phyloP scores from a whole-genome alignment of 2,797 vertebrate genomes.

The Coilia nasus region DNA sequence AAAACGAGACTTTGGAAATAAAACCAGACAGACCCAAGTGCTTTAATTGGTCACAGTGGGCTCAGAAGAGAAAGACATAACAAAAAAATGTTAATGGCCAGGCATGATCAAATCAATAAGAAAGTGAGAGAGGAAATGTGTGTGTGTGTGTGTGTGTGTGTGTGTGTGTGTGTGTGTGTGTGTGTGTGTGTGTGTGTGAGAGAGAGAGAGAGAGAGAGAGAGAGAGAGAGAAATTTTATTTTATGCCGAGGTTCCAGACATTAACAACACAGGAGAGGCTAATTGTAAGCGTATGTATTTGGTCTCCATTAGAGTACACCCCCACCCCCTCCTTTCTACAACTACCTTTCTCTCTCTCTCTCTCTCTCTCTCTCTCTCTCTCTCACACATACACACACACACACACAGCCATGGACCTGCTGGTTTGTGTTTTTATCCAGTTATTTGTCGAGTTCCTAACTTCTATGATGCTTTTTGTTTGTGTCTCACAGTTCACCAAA shows the following conservation, averaged over 20 bases:
- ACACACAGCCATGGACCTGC: neutral
- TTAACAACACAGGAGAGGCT: slow-evolving; percentile 42
- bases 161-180: neutral
- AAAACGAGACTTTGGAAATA: slow-evolving; percentile 74
- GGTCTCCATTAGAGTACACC: slow-evolving; percentile 11
- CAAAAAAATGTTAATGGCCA: slow-evolving; percentile 45
- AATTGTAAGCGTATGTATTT: slow-evolving; percentile 23
- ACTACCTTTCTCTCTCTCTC: no score
- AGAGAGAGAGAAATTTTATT: slow-evolving; percentile 39
- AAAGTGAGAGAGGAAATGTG: neutral
- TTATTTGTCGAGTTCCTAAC: neutral
- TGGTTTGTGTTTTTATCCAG: neutral
- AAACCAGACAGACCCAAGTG: slow-evolving; percentile 81
- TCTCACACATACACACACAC: slow-evolving; percentile 8
- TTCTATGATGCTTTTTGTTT: neutral
- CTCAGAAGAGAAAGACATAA: slow-evolving; percentile 73
- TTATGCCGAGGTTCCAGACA: slow-evolving; percentile 49
- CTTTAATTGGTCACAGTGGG: slow-evolving; percentile 75
- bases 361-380: no score
- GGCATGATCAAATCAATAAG: slow-evolving; percentile 48
- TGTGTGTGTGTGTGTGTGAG: slow-evolving; percentile 37
- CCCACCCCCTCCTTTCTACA: neutral
- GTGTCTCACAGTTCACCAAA: neutral
- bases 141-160: neutral
- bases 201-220: slow-evolving; percentile 5